phyloP scores from a whole-genome alignment of 2,797 vertebrate species.

The Merluccius polli region DNA sequence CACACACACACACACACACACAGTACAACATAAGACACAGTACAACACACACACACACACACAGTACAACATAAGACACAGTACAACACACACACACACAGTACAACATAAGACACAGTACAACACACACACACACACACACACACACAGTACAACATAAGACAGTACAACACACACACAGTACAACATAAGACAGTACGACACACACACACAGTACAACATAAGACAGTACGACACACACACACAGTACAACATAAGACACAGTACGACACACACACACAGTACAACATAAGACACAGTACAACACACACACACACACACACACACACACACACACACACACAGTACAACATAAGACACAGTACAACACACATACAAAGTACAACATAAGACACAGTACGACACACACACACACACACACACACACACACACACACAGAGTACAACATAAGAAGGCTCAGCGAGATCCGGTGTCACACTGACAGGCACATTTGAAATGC shows the following conservation, averaged over 20 bases:
- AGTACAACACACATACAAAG: no score
- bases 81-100: no score
- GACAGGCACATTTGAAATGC: not conserved
- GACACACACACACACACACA: no score
- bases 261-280: no score
- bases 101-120: not conserved
- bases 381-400: no score
- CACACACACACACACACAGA: conserved; percentile 27
- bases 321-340: not conserved
- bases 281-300: no score
- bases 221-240: no score
- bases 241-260: not conserved
- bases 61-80: conserved; percentile 27
- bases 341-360: conserved; percentile 12
- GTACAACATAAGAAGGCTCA: not conserved
- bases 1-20: not conserved
- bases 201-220: not conserved
- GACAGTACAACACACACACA: not conserved
- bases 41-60: no score
- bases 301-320: no score
- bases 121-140: not conserved
- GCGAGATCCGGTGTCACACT: not conserved
- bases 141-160: conserved; percentile 13
- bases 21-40: conserved; percentile 10
- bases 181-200: conserved; percentile 31